A percentile compares a stretch with the other conserved stretches of the same genome.
phyloP scores from a whole-genome alignment of 2,113 vertebrate species.

The Poecile atricapillus region DNA sequence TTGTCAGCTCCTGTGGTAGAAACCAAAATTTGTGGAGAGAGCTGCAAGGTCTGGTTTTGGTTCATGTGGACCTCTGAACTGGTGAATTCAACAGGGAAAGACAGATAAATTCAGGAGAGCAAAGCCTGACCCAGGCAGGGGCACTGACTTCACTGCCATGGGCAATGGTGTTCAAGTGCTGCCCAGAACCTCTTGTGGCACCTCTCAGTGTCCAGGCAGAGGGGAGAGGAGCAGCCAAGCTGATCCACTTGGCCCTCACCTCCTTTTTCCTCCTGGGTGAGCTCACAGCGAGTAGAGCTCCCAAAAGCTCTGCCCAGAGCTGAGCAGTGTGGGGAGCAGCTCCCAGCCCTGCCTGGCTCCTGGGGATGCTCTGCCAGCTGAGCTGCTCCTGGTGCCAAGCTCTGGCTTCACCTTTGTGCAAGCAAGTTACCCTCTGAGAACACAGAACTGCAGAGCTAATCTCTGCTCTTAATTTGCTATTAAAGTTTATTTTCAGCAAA shows the following conservation, averaged over 20 bases:
- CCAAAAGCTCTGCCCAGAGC: neutral
- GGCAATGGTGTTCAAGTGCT: fast-evolving
- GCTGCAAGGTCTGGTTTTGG: neutral
- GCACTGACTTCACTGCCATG: neutral
- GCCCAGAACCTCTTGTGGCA: neutral
- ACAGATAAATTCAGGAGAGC: neutral
- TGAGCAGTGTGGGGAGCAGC: neutral
- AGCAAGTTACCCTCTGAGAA: neutral
- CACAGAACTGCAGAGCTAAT: constrained; percentile 12
- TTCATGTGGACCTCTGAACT: neutral
- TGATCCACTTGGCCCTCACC: neutral
- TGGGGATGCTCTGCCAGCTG: fast-evolving
- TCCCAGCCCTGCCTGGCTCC: neutral
- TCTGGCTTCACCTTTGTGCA: neutral
- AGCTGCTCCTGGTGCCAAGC: neutral
- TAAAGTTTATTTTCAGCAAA: constrained; percentile 64
- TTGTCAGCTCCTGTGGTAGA: neutral
- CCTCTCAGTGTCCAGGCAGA: neutral
- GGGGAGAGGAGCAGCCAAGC: neutral
- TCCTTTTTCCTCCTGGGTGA: neutral
- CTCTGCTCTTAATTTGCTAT: constrained; percentile 37
- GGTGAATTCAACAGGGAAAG: neutral
- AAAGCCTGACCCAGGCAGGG: neutral
- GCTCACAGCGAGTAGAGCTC: neutral
- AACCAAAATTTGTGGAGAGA: neutral